A percentile compares a stretch with the other conserved stretches of the same genome.
Evolutionary conservation across 2,113 vertebrate species (phyloP).

Genomic region (Oxygymnocypris stewartii): DNA sequence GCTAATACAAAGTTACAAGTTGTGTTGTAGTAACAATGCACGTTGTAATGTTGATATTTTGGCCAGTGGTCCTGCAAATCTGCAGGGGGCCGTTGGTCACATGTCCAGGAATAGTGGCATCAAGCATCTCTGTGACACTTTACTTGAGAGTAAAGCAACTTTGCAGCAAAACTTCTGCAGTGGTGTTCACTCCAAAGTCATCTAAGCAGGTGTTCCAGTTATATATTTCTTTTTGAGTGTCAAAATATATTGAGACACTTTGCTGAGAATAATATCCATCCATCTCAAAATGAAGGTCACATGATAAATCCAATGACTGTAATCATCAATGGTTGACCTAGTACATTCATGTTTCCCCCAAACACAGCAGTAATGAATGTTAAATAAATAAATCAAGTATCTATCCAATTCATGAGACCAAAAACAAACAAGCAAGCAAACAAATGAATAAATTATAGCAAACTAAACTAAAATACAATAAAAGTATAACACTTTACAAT

Average conservation of each 20-base stretch:
- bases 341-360: neutral
- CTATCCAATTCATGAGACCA: too few relatives aligned
- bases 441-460: too few relatives aligned
- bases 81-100: neutral
- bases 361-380: neutral
- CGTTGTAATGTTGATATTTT: neutral
- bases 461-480: neutral
- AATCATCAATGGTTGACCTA: conserved; percentile 54
- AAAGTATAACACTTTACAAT: neutral
- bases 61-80: neutral
- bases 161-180: neutral
- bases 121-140: neutral
- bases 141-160: neutral
- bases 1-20: neutral
- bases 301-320: conserved; percentile 70
- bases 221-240: neutral
- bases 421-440: too few relatives aligned
- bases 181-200: neutral
- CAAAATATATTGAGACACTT: conserved; percentile 54
- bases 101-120: neutral
- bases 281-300: conserved; percentile 62
- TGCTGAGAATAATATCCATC: conserved; percentile 45
- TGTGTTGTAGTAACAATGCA: neutral
- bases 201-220: neutral
- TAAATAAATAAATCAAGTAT: neutral